These are phyloP conservation scores for Theretra japonica DNA, from an alignment of 2,888 invertebrate species.

Conservation along the genomic window DNA sequence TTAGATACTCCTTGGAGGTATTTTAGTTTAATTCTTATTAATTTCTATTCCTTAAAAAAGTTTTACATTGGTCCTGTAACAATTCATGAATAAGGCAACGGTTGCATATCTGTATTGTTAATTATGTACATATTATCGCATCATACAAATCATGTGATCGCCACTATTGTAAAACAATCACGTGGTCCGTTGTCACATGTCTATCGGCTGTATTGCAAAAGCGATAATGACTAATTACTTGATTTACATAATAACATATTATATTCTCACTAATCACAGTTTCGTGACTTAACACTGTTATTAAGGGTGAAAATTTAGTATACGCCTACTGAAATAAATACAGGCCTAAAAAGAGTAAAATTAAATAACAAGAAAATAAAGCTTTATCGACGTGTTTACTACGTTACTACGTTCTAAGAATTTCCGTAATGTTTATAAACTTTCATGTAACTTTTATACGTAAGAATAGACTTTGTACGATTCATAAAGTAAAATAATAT, in stretches of 20 bases:
- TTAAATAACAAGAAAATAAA: not conserved
- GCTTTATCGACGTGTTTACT: too few species aligned
- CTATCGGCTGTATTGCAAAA: not conserved
- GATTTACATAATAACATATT: not conserved
- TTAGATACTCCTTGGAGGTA: too few species aligned
- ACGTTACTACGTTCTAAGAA: too few species aligned
- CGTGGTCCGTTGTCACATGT: not conserved
- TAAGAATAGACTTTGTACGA: too few species aligned
- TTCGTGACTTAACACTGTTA: not conserved
- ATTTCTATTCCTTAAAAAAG: too few species aligned
- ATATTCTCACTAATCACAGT: not conserved
- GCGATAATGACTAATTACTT: not conserved
- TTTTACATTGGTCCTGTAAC: not conserved
- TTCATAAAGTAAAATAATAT: too few species aligned
- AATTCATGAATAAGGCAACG: not conserved
- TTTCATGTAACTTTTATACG: too few species aligned
- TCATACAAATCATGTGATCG: not conserved
- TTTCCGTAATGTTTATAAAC: too few species aligned
- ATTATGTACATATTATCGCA: not conserved
- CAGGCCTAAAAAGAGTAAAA: not conserved
- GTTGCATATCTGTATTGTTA: not conserved
- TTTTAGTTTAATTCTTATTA: too few species aligned
- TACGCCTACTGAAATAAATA: not conserved
- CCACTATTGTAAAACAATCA: slow-evolving; percentile 2
- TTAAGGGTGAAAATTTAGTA: not conserved